Percentiles rank a stretch among this genome's conserved stretches.
Evolutionary conservation across 2,888 invertebrate genomes (phyloP).

Genomic region (Drosophila helvetica): DNA sequence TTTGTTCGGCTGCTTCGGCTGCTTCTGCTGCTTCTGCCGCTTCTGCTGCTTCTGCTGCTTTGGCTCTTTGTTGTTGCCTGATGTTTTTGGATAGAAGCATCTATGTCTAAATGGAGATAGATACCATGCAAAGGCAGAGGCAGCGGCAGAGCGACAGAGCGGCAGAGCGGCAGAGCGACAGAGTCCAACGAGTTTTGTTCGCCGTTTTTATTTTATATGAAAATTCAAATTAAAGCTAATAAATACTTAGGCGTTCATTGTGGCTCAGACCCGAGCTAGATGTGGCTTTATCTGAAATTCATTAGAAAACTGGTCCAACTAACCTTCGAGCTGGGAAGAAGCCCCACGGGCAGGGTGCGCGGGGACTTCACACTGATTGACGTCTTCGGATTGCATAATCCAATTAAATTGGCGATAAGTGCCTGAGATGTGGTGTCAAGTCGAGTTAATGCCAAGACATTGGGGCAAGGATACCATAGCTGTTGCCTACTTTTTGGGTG

Average conservation of each 20-base stretch:
- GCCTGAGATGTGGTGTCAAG: conserved; percentile 22
- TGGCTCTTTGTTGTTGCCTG: conserved; percentile 20
- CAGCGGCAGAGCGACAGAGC: neutral
- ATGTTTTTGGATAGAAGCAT: conserved; percentile 65
- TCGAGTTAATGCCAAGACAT: conserved; percentile 5
- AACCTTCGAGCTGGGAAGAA: conserved; percentile 60
- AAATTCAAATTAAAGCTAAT: conserved; percentile 80
- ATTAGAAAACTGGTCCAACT: conserved; percentile 68
- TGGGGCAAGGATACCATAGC: conserved; percentile 13
- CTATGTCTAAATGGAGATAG: conserved; percentile 55
- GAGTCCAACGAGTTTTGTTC: conserved; percentile 68
- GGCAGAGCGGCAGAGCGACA: conserved; percentile 42
- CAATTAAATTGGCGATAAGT: conserved; percentile 45
- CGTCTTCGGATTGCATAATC: conserved; percentile 46
- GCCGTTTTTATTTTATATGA: conserved; percentile 57
- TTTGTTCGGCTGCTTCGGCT: conserved; percentile 47
- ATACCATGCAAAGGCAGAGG: conserved; percentile 37
- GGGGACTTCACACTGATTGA: conserved; percentile 39
- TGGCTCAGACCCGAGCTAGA: conserved; percentile 22
- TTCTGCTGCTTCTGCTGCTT: no score
- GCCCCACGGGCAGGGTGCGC: conserved; percentile 20
- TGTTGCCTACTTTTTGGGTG: conserved; percentile 26
- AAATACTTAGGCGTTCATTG: conserved; percentile 69
- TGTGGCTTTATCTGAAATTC: conserved; percentile 50
- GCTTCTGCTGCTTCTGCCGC: neutral